Percentiles rank a stretch among this genome's conserved stretches.
Conservation (phyloP, 2,888 invertebrate species). For the Sisyra terminalis region DNA sequence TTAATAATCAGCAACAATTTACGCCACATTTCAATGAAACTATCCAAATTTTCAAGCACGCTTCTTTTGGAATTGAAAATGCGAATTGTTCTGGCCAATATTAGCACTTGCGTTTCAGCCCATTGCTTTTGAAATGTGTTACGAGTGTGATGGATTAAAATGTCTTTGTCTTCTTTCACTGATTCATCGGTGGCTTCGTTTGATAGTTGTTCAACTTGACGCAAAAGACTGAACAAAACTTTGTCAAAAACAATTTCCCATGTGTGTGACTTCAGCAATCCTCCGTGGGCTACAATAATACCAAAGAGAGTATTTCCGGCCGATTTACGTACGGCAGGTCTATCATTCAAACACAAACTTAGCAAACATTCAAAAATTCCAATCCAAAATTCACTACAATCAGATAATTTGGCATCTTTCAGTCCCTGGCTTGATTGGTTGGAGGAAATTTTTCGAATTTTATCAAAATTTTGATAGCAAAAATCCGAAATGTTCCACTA, state of each 20-base stretch:
- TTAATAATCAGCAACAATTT: slow-evolving; percentile 87
- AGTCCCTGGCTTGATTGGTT: slow-evolving; percentile 56
- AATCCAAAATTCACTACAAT: slow-evolving; percentile 91
- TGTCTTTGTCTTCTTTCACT: slow-evolving; percentile 82
- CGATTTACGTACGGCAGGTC: slow-evolving; percentile 93
- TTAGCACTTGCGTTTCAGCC: slow-evolving; percentile 93
- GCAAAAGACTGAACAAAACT: slow-evolving; percentile 86
- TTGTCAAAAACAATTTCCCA: slow-evolving; percentile 94
- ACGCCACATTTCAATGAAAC: slow-evolving; percentile 89
- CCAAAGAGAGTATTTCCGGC: slow-evolving; percentile 96
- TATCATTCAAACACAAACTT: slow-evolving; percentile 82
- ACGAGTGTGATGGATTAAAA: slow-evolving; percentile 93
- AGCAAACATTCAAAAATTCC: slow-evolving; percentile 76
- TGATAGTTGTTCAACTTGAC: slow-evolving; percentile 68
- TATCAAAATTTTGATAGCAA: slow-evolving; percentile 86
- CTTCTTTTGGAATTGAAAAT: slow-evolving; percentile 85
- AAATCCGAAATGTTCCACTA: slow-evolving; percentile 99
- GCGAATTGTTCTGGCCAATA: slow-evolving; percentile 79
- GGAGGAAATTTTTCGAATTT: slow-evolving; percentile 52
- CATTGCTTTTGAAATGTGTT: slow-evolving; percentile 99
- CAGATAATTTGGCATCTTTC: slow-evolving; percentile 62
- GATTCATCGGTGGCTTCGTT: slow-evolving; percentile 58
- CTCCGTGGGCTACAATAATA: slow-evolving; percentile 91
- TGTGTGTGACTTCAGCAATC: slow-evolving; percentile 67
- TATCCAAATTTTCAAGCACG: slow-evolving; percentile 65